A percentile compares a stretch with the other conserved stretches of the same genome.
phyloP scores from a whole-genome alignment of 2,113 vertebrate genomes.

The Myotis davidii region DNA sequence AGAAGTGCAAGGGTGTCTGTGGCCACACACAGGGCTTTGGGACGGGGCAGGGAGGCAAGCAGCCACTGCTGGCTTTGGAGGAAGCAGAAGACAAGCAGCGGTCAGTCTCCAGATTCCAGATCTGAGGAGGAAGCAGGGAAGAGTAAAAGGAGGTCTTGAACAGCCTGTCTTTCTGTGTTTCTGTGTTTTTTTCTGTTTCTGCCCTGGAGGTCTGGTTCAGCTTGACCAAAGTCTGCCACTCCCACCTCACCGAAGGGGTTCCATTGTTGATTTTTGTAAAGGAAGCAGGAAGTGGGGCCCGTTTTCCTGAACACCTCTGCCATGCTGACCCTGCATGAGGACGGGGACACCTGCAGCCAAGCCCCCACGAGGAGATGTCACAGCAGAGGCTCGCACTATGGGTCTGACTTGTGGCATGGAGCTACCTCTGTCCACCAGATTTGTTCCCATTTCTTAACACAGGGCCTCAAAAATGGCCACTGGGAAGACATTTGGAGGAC shows the following conservation, averaged over 20 bases:
- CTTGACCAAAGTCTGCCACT: not conserved
- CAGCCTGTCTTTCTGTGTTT: not conserved
- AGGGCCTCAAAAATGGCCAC: not conserved
- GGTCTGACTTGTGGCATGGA: not conserved
- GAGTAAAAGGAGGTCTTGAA: no score
- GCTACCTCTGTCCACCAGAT: not conserved
- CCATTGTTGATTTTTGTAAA: not conserved
- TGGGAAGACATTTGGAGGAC: not conserved
- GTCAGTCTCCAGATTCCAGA: conserved; percentile 88
- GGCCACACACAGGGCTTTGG: conserved; percentile 83
- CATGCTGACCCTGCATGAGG: not conserved
- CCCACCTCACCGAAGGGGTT: not conserved
- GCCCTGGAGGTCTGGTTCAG: not conserved
- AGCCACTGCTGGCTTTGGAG: conserved; percentile 79
- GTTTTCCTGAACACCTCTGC: not conserved
- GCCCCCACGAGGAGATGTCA: not conserved
- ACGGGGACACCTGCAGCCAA: not conserved
- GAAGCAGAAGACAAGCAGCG: conserved; percentile 84
- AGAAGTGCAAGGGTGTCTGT: conserved; percentile 80
- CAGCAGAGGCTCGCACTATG: accelerated
- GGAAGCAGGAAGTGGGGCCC: not conserved
- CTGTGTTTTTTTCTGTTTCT: no score
- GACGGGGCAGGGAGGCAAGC: conserved; percentile 81
- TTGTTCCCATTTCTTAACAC: not conserved
- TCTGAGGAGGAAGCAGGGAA: conserved; percentile 74